Evolutionary conservation across 2,113 vertebrate species (phyloP), one percentile per base, ranked within the genome.

Genomic region (Centrocercus urophasianus): DNA sequence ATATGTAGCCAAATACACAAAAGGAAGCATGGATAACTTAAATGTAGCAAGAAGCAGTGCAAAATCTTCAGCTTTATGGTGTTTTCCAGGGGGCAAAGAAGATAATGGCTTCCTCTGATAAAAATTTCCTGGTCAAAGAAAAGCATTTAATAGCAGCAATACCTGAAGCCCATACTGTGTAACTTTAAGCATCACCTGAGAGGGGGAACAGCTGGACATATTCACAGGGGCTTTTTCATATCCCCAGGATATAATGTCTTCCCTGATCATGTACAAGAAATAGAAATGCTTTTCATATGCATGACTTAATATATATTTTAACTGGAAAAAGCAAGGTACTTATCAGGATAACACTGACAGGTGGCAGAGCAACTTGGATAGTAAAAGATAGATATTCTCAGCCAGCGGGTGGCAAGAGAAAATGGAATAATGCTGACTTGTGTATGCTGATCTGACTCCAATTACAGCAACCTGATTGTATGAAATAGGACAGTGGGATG

Each of bases 211-310:
- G 86, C 7, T 79, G 81, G 81, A 73, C 4, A 7, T 73, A 89
- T 78, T 92, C 19, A 17, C 14, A 83, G 64, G 32, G 20, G 7
- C 32, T 69, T 72, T 96, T 92, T 92, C 88, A 94, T 64, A 88
- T 77, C 54, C 57, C 43, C 36, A 70, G 81, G 93, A 82, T 34
- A 92, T 76, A 78, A 32, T 60, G 50, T 80, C 73, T 38, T 28
- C 34, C 95, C 54, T 93, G 59, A 90, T 90, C 66, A 91, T 43
- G 92, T 57, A 67, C 45, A 91, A 88, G 94, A 86, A 88, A 83
- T 45, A 90, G 64, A 52, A 66, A 42, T 67, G 34, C 3, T 89
- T 95, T 96, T 88, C 92, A 89, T 95, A 90, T 92, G 70, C 79
- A 77, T 88, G 71, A 85, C 61, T 47, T 80, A 61, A 57, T 27